Evolutionary conservation across 2,797 vertebrate species (phyloP), one percentile per base, ranked within the genome.

Genomic region (Lacerta bilineata): DNA sequence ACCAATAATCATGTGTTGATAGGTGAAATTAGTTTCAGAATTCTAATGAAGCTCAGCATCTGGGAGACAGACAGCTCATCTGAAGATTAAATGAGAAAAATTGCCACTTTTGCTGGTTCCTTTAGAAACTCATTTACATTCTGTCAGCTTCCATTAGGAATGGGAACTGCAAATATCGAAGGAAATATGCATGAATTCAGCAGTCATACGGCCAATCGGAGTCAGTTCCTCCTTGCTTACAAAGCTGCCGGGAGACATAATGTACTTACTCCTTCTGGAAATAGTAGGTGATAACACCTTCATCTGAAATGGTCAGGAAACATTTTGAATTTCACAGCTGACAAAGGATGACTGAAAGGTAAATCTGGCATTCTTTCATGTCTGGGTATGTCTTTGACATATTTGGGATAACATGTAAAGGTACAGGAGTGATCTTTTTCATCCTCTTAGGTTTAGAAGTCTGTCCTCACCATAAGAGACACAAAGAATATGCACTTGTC

Each of bases 51-150:
- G 95, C 94, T 93, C 87, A 95, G 97, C 97, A 97, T 97, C 97
- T 97, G 94, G 97, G 97, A 97, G 97, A 97, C 94, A 89, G 95
- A 97, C 97, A 97, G 97, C 97, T 98, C 98, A 97, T 98, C 97
- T 97, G 96, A 98, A 97, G 97, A 97, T 97, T 98, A 98, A 98
- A 98, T 98, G 98, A 98, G 98, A 98, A 98, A 98, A 99, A 98
- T 98, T 97, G 98, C 98, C 97, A 96, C 97, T 98, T 98, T 97
- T 97, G 97, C 95, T 96, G 96, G 96, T 97, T 98, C 97, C 97
- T 98, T 98, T 98, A 98, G 98, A 98, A 98, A 97, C 97, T 98
- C 96, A 99, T 99, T 99, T 99, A 98, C 98, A 99, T 98, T 97
- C 98, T 98, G 98, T 99, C 99, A 98, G 97, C 97, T 98, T 95